These are phyloP conservation scores for Rhegmatorhina hoffmannsi DNA, from an alignment of 2,113 vertebrate genomes.

Conservation along the genomic window DNA sequence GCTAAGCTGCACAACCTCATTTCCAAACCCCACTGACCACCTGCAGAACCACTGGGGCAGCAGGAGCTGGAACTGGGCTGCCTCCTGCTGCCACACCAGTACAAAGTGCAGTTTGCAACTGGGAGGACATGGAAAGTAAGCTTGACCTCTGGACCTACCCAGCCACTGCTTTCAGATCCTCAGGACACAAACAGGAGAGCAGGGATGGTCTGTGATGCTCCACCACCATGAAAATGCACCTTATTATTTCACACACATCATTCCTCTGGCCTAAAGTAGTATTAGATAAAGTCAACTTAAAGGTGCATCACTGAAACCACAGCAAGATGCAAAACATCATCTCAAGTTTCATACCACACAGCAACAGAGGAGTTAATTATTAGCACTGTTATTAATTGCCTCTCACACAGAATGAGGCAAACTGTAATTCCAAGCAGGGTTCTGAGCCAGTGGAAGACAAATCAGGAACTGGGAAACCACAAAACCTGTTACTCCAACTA, in stretches of 20 bases:
- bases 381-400: background rate
- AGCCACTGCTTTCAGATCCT: fast-evolving
- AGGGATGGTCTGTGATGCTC: background rate
- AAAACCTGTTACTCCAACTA: background rate
- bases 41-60: background rate
- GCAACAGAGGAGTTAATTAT: background rate
- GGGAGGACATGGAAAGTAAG: fast-evolving
- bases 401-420: background rate
- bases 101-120: fast-evolving
- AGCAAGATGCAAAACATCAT: background rate
- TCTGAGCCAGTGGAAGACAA: background rate
- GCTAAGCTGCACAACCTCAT: slow-evolving; percentile 28
- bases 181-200: background rate
- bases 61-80: background rate
- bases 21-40: background rate
- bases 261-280: background rate
- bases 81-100: background rate
- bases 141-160: background rate
- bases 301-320: background rate
- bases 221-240: background rate
- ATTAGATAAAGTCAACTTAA: background rate
- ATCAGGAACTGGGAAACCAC: background rate
- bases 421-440: background rate
- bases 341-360: background rate
- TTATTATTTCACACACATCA: background rate